Base-by-base conservation (phyloP, 2,113 vertebrate genomes). In the Picathartes gymnocephalus region DNA sequence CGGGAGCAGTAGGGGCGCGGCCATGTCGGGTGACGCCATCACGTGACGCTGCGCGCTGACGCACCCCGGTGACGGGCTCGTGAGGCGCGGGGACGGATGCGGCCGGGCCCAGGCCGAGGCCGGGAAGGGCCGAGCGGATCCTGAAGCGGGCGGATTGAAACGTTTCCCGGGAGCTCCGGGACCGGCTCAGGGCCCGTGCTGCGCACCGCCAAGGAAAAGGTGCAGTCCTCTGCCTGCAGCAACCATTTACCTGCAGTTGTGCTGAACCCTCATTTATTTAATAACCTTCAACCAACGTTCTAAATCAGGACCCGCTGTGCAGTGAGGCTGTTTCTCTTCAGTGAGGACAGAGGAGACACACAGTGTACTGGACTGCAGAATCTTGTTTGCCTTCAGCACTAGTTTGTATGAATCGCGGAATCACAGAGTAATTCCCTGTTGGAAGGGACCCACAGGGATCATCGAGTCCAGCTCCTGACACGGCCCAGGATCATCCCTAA, bases 371-470 rank as follows among this genome's bases (percentile, higher is more conserved):
- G 23, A 8, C 35, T 48, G n/a, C 27, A 33, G 16, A 37, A 8
- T 8, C 20, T 3, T 6, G 15, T 40, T 21, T 1, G 3, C 47
- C 37, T 39, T 57, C 39, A 20, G 5, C 22, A 11, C 1, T 5
- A 3, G 19, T 53, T 73, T 58, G 39, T 28, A 3, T 6, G 56
- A 77, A 27, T 30, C 13, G 19, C 6, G 4, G 70, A 30, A 10
- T 11, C 20, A 3, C 33, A 20, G 35, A 42, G 11, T 2, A 1
- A 4, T n/a, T 39, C 11, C 39, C n/a, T 4, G 48, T 0, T n/a
- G 58, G 44, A 19, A 18, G 23, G 40, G 23, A n/a, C 12, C 18
- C 58, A 4, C 50, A 4, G 8, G 15, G n/a, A 14, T 23, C n/a
- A 30, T 15, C 18, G 21, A 9, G 69, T 10, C 23, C 50, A 10